Evolutionary conservation across 2,113 vertebrate species (phyloP).

Genomic region (Orientallactaga bullata): DNA sequence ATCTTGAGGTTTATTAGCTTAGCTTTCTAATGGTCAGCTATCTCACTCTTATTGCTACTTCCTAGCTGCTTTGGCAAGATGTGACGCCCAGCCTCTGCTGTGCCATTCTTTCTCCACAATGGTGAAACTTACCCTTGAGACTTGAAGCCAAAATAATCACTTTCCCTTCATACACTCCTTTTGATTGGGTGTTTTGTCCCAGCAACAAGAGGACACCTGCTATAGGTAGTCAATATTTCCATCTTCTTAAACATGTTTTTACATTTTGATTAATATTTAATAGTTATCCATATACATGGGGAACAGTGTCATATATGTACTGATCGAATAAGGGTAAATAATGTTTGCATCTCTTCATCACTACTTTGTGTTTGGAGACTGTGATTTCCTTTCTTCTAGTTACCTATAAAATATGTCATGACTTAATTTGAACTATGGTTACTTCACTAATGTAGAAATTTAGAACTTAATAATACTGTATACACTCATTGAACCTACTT

Average conservation of each 20-base stretch:
- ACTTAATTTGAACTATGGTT: neutral
- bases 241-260: neutral
- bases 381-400: neutral
- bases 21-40: too few species aligned
- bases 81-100: too few species aligned
- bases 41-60: too few species aligned
- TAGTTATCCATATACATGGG: neutral
- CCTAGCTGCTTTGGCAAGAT: too few species aligned
- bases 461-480: neutral
- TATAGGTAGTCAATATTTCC: neutral
- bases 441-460: neutral
- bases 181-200: too few species aligned
- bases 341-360: neutral
- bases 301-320: neutral
- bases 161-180: too few species aligned
- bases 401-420: neutral
- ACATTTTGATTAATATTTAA: neutral
- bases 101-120: too few species aligned
- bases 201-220: too few species aligned
- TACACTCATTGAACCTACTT: neutral
- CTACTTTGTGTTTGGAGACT: neutral
- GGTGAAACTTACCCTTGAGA: too few species aligned
- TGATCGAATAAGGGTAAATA: neutral
- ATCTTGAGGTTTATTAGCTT: too few species aligned
- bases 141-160: too few species aligned